A percentile compares a stretch with the other conserved stretches of the same genome.
Evolutionary conservation across 2,888 invertebrate genomes (phyloP).

Genomic region (Elysia crispata): DNA sequence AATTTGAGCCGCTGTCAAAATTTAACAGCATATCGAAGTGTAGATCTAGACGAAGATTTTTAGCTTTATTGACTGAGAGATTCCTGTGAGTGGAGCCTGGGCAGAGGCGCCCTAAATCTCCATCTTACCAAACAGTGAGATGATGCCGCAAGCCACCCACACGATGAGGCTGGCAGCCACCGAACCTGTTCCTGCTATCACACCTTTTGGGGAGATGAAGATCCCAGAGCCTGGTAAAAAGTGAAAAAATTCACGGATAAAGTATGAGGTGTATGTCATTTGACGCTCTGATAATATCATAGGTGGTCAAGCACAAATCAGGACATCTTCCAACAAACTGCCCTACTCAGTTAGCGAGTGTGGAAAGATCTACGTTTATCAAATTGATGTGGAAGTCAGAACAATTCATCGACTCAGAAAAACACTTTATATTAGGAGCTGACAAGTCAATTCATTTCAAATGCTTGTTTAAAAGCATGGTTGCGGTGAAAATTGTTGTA

Average conservation of each 20-base stretch:
- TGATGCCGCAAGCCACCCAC: conserved; percentile 95
- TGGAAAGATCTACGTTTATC: no score
- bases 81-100: neutral
- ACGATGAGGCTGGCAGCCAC: conserved; percentile 96
- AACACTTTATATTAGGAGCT: no score
- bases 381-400: no score
- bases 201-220: conserved; percentile 97
- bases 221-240: conserved; percentile 90
- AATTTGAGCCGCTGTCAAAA: no score
- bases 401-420: no score
- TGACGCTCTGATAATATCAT: neutral
- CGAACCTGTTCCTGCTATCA: conserved; percentile 89
- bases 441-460: no score
- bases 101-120: conserved; percentile 11
- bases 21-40: no score
- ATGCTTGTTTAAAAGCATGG: no score
- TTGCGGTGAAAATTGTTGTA: no score
- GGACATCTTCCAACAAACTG: neutral
- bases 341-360: no score
- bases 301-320: neutral
- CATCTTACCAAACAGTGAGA: conserved; percentile 89
- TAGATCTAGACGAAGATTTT: no score
- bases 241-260: neutral
- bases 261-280: neutral
- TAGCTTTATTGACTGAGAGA: no score